phyloP scores from a whole-genome alignment of 2,888 invertebrate species.

The Orthosia gracilis region DNA sequence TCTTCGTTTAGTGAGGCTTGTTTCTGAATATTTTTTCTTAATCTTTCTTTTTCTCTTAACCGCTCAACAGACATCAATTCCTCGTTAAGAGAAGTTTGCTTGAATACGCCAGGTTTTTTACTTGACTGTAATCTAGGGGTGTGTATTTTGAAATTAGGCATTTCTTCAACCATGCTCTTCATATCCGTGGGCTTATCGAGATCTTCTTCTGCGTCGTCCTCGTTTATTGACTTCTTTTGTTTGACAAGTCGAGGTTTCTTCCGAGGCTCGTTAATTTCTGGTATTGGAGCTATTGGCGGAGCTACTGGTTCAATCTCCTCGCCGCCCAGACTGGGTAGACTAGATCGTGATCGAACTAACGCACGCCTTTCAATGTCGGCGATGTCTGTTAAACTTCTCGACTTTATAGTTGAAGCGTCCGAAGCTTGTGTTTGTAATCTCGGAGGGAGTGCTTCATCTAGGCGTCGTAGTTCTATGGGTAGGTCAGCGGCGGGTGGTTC shows the following conservation, averaged over 20 bases:
- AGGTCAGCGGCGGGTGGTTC: slow-evolving; percentile 95
- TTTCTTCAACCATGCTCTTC: slow-evolving; percentile 92
- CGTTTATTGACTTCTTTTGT: slow-evolving; percentile 96
- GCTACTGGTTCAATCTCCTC: slow-evolving; percentile 82
- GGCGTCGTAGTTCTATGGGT: slow-evolving; percentile 96
- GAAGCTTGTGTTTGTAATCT: slow-evolving; percentile 88
- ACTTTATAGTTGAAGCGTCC: slow-evolving; percentile 93
- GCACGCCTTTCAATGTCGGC: slow-evolving; percentile 94
- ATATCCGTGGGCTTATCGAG: slow-evolving; percentile 93
- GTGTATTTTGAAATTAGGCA: slow-evolving; percentile 93
- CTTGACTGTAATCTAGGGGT: slow-evolving; percentile 82
- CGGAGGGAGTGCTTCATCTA: slow-evolving; percentile 92
- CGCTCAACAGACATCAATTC: slow-evolving; percentile 97
- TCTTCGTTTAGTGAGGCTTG: slow-evolving; percentile 97
- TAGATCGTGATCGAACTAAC: slow-evolving; percentile 94
- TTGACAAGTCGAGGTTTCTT: slow-evolving; percentile 94
- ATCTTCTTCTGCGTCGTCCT: slow-evolving; percentile 93
- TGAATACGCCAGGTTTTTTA: slow-evolving; percentile 92
- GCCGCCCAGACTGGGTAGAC: slow-evolving; percentile 93
- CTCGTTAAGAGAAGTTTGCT: slow-evolving; percentile 97
- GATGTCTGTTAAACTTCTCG: slow-evolving; percentile 96
- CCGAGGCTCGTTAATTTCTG: slow-evolving; percentile 90
- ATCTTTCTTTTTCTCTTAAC: slow-evolving; percentile 95
- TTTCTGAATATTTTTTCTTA: slow-evolving; percentile 96
- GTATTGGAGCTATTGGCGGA: slow-evolving; percentile 73